Evolutionary conservation across 2,113 vertebrate genomes (phyloP), one percentile per base, ranked within the genome.

Genomic region (Syngnathus typhle): DNA sequence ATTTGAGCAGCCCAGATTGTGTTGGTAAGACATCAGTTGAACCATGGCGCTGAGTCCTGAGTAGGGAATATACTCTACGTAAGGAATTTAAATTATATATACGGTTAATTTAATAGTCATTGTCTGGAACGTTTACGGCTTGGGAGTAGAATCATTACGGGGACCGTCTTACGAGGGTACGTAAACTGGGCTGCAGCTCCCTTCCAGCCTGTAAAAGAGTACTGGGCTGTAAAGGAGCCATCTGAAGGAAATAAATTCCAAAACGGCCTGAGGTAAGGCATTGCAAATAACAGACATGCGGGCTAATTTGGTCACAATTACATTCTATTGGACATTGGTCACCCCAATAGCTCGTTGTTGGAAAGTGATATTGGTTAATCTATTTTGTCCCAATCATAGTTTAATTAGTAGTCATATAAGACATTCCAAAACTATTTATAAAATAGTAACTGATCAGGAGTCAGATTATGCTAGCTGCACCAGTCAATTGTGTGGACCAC

Each of bases 161-260:
- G 46, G 66, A 67, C 70, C 44, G 60, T 59, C 15, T 67, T 71
- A 60, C 61, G 55, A 74, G 68, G 70, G 18, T 52, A 52, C 8
- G 49, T 52, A 52, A 52, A 52, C 49, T 52, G 49, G 49, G 49
- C 49, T 52, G 7, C 18, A 52, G 49, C 19, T n/a, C 49, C n/a
- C 49, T 21, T n/a, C 49, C 19, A 52, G 49, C n/a, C 19, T 52
- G 8, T 52, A 52, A 52, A 52, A 21, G 18, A 47, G 49, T 52
- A 19, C 18, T 52, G 49, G 19, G 49, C 49, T 2, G 12, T n/a
- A 52, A 52, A 52, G 49, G 49, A 52, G 19, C 68, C 70, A 69
- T 70, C 72, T 73, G 67, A 64, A 71, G 64, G 61, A 23, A 62
- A 81, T 84, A 89, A 86, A 86, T 69, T 78, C 61, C 49, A 56